Evolutionary conservation across 2,888 invertebrate species (phyloP).

Genomic region (Perizoma flavofasciatum): DNA sequence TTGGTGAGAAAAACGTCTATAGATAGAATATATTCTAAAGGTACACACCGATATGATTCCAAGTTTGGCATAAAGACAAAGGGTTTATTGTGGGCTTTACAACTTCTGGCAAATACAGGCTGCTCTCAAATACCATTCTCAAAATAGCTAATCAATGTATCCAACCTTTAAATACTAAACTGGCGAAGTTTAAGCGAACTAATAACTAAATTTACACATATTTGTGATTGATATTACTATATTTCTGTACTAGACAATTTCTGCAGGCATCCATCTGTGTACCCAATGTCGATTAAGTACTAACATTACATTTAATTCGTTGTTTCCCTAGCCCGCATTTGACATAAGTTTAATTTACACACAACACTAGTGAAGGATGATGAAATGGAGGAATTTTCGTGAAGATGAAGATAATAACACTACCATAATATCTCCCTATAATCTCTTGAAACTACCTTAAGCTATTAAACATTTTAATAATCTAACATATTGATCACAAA

Average conservation of each 20-base stretch:
- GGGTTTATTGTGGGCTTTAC: slow-evolving; percentile 31
- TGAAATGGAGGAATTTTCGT: slow-evolving; percentile 42
- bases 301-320: slow-evolving; percentile 66
- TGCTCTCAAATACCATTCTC: slow-evolving; percentile 30
- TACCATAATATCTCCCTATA: slow-evolving; percentile 44
- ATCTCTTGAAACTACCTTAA: slow-evolving; percentile 56
- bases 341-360: slow-evolving; percentile 68
- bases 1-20: slow-evolving; percentile 9
- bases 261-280: slow-evolving; percentile 18
- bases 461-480: slow-evolving; percentile 59
- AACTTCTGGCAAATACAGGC: slow-evolving; percentile 81
- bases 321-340: slow-evolving; percentile 80
- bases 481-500: slow-evolving; percentile 66
- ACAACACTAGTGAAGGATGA: slow-evolving; percentile 46
- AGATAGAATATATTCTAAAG: slow-evolving; percentile 43
- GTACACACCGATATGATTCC: slow-evolving; percentile 47
- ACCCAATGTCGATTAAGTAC: slow-evolving; percentile 45
- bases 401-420: slow-evolving; percentile 39
- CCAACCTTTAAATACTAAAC: not conserved
- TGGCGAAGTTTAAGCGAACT: slow-evolving; percentile 15
- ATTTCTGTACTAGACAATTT: not conserved
- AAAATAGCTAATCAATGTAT: not conserved
- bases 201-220: slow-evolving; percentile 1
- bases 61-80: slow-evolving; percentile 44
- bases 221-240: too few relatives aligned